Base-by-base conservation (phyloP, 2,797 vertebrate genomes). In the Otolemur crassicaudatus region DNA sequence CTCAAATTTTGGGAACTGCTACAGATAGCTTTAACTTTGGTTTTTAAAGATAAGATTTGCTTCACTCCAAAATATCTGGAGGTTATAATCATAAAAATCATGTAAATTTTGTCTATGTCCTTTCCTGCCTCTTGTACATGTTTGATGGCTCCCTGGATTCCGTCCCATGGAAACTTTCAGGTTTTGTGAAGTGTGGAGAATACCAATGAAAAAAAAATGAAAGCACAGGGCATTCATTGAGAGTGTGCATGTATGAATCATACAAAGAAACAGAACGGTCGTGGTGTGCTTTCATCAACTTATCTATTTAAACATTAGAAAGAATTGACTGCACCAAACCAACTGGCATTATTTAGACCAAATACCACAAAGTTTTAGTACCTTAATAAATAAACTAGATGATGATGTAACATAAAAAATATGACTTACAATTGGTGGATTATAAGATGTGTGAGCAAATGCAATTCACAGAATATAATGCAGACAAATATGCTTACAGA, bases 21-120 rank as follows among this genome's bases (percentile, higher is more conserved):
- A 27, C 4, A 31, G 40, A 96, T 75, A 81, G 17, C 20, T 70
- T 70, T 94, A 91, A 91, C 70, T 96, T 95, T 79, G 75, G 65
- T 95, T 95, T 72, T 46, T 79, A 95, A 87, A 88, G n/a, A 56
- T 53, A 82, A 95, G 13, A 3, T 69, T 17, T 63, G 20, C 17
- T 53, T 88, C 43, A 87, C 17, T 87, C 53, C 37, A 70, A 91
- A 76, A 56, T 95, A 84, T 90, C 76, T 94, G 65, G 46, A 93
- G 92, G n/a, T 90, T 77, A 60, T 27, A 90, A 76, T 16, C 79
- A 2, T 60, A 87, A 83, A 72, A 75, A 81, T 72, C 60, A 90
- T 70, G 46, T 29, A 20, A 53, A 58, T 75, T 89, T 53, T 75
- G 76, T 67, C 34, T 79, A 23, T 16, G n/a, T 89, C 37, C 53